Evolutionary conservation across 1,140 invertebrate species (phyloP).

Genomic region (Sinella curviseta): DNA sequence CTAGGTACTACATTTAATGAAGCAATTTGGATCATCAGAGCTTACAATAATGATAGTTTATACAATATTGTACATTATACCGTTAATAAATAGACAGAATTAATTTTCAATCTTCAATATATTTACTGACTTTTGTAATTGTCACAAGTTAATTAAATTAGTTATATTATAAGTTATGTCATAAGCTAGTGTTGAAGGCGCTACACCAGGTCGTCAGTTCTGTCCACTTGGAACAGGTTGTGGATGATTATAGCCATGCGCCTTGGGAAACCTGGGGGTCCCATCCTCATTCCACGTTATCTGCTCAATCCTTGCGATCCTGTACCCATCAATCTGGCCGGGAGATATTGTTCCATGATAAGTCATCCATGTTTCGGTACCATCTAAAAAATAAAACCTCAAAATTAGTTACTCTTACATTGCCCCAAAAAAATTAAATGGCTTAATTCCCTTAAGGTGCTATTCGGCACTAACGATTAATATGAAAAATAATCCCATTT

Average conservation of each 20-base stretch:
- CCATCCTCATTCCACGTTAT: background rate
- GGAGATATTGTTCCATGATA: background rate
- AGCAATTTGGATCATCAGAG: no score
- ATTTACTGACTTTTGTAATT: no score
- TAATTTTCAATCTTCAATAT: no score
- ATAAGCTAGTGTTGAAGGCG: no score
- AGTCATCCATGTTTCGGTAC: slow-evolving; percentile 4
- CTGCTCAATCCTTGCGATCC: background rate
- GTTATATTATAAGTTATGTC: no score
- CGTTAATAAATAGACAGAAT: no score
- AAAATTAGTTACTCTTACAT: background rate
- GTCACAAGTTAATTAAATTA: no score
- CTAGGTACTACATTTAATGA: no score
- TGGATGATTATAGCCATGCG: slow-evolving; percentile 25
- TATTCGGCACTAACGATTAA: background rate
- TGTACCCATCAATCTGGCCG: background rate
- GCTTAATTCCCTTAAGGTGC: background rate
- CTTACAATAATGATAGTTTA: no score
- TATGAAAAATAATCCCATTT: no score
- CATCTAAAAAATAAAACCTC: background rate
- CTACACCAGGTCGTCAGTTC: background rate
- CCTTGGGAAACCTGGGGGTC: background rate
- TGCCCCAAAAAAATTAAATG: background rate
- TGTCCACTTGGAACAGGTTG: slow-evolving; percentile 5
- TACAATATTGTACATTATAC: no score